Evolutionary conservation across 2,797 vertebrate species (phyloP).

Genomic region (Tenualosa ilisha): DNA sequence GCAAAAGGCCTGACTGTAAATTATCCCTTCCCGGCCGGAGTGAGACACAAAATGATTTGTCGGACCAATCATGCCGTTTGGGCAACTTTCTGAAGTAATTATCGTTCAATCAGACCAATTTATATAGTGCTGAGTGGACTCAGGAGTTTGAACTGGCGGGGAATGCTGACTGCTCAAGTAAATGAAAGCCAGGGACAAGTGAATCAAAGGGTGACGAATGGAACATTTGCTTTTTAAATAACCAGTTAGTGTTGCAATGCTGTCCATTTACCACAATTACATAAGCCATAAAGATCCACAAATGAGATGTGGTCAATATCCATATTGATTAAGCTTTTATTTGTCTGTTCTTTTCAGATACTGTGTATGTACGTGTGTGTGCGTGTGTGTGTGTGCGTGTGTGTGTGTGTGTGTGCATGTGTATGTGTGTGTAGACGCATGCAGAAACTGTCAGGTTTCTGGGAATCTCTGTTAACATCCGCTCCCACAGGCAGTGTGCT

Average conservation of each 20-base stretch:
- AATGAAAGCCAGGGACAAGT: conserved; percentile 45
- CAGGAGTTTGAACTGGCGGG: conserved; percentile 30
- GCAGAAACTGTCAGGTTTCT: neutral
- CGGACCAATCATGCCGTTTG: conserved; percentile 39
- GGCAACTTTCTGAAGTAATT: conserved; percentile 48
- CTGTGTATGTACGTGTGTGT: neutral
- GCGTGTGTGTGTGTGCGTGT: neutral
- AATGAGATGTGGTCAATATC: conserved; percentile 50
- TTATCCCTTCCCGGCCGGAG: conserved; percentile 39
- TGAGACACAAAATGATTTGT: conserved; percentile 46
- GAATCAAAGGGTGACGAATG: conserved; percentile 54
- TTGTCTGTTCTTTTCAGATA: conserved; percentile 27
- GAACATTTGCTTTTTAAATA: conserved; percentile 53
- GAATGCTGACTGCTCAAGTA: conserved; percentile 50
- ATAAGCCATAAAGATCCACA: conserved; percentile 47
- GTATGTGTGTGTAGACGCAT: neutral
- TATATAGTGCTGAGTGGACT: conserved; percentile 53
- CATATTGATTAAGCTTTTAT: conserved; percentile 43
- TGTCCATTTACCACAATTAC: conserved; percentile 51
- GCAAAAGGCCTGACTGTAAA: conserved; percentile 41
- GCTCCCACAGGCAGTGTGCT: neutral
- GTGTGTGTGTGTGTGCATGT: neutral
- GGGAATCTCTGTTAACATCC: conserved; percentile 9
- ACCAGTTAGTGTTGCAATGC: conserved; percentile 52
- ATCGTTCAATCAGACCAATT: conserved; percentile 47